Conservation (phyloP, 2,888 invertebrate species). For the Callyntrura sp. region DNA sequence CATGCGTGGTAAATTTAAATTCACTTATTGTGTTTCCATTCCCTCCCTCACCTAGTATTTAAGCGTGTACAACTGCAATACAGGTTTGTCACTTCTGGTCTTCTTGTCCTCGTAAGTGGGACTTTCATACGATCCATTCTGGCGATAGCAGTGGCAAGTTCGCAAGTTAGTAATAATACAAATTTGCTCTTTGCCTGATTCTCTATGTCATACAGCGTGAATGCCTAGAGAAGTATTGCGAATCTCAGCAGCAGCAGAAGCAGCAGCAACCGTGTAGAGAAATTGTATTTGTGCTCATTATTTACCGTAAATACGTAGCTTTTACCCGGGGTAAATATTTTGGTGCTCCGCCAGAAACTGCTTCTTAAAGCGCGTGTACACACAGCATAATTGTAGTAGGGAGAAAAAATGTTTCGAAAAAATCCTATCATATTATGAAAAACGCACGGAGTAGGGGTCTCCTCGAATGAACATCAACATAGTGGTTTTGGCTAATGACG, state of each 20-base stretch:
- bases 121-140: too few species aligned
- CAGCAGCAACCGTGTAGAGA: too few species aligned
- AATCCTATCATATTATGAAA: background rate
- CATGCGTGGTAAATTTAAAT: too few species aligned
- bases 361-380: background rate
- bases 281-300: slow-evolving; percentile 53
- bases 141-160: too few species aligned
- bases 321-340: slow-evolving; percentile 73
- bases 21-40: too few species aligned
- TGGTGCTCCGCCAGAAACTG: slow-evolving; percentile 64
- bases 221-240: background rate
- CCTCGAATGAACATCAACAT: background rate
- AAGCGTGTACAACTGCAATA: too few species aligned
- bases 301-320: slow-evolving; percentile 58
- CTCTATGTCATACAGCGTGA: slow-evolving; percentile 22
- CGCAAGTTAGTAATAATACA: too few species aligned
- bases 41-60: too few species aligned
- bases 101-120: too few species aligned
- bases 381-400: slow-evolving; percentile 41
- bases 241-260: too few species aligned
- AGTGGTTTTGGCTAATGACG: slow-evolving; percentile 45
- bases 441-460: background rate
- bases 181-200: too few species aligned
- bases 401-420: slow-evolving; percentile 8
- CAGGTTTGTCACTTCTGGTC: too few species aligned